Evolutionary conservation across 2,888 invertebrate species (phyloP).

Genomic region (Candidula unifasciata): DNA sequence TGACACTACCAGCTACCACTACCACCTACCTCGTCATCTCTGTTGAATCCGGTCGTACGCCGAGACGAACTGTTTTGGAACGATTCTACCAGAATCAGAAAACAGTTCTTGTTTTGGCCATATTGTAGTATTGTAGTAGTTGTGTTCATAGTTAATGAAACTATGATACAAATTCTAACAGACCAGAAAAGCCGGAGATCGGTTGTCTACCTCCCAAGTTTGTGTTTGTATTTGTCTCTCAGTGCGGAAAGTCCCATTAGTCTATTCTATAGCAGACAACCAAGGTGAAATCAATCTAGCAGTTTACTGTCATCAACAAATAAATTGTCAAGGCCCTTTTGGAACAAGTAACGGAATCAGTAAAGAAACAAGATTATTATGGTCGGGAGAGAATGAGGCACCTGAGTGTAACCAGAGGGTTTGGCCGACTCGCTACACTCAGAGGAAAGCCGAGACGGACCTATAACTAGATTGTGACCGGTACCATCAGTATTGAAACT

Average conservation of each 20-base stretch:
- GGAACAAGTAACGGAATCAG: too few relatives aligned
- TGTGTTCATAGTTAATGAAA: constrained; percentile 21
- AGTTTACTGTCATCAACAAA: background rate
- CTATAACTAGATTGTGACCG: too few relatives aligned
- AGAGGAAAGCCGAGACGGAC: too few relatives aligned
- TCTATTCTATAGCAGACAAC: background rate
- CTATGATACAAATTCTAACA: background rate
- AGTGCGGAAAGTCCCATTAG: background rate
- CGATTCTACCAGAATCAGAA: constrained; percentile 19
- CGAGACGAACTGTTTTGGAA: background rate
- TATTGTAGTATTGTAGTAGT: constrained; percentile 37
- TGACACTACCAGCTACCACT: too few relatives aligned
- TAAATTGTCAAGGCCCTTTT: too few relatives aligned
- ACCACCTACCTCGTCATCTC: constrained; percentile 25
- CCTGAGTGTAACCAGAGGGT: too few relatives aligned
- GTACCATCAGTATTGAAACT: too few relatives aligned
- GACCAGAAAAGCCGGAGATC: background rate
- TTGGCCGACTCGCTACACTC: too few relatives aligned
- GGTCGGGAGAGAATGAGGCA: too few relatives aligned
- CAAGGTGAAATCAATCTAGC: background rate
- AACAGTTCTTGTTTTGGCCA: constrained; percentile 38
- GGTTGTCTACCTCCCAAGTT: background rate
- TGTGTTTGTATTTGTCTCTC: background rate
- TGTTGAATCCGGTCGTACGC: background rate
- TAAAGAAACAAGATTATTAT: too few relatives aligned